A percentile compares a stretch with the other conserved stretches of the same genome.
These are phyloP conservation scores for Fratercula arctica DNA, from an alignment of 2,797 vertebrate species.

Conservation along the genomic window DNA sequence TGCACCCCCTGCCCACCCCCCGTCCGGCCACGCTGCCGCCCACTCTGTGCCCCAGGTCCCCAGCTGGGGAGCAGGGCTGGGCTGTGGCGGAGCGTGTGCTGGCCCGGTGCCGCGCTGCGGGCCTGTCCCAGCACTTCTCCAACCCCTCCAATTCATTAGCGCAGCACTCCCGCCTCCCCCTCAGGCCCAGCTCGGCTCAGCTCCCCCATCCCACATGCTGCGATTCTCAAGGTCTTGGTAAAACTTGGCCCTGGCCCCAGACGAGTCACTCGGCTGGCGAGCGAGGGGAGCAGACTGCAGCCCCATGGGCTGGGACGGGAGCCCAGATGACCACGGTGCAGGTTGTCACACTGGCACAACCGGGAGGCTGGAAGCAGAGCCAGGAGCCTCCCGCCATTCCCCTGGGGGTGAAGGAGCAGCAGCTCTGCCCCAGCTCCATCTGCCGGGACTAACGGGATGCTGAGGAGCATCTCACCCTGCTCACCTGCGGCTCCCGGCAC, in stretches of 20 bases:
- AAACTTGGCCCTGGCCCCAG: background rate
- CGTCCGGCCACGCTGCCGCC: fast-evolving
- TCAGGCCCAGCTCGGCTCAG: background rate
- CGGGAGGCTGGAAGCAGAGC: background rate
- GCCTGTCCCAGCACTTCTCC: background rate
- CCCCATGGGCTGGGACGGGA: background rate
- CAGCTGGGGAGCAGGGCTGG: background rate
- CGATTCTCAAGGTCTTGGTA: background rate
- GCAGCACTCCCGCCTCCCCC: background rate
- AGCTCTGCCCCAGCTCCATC: background rate
- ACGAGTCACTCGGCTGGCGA: background rate
- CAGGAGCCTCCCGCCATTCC: background rate
- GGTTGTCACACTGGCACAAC: background rate
- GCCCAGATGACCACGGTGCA: background rate
- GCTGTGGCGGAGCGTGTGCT: background rate
- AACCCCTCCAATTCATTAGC: background rate
- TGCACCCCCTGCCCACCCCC: background rate
- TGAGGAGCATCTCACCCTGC: background rate
- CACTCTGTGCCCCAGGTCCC: background rate
- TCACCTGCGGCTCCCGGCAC: fast-evolving
- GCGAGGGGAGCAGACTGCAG: background rate
- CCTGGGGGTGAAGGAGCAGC: background rate
- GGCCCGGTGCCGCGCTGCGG: fast-evolving
- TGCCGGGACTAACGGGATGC: background rate
- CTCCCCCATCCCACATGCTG: background rate